These are phyloP conservation scores for Elgonia sp. DNA, from an alignment of 2,888 invertebrate genomes.

Conservation along the genomic window DNA sequence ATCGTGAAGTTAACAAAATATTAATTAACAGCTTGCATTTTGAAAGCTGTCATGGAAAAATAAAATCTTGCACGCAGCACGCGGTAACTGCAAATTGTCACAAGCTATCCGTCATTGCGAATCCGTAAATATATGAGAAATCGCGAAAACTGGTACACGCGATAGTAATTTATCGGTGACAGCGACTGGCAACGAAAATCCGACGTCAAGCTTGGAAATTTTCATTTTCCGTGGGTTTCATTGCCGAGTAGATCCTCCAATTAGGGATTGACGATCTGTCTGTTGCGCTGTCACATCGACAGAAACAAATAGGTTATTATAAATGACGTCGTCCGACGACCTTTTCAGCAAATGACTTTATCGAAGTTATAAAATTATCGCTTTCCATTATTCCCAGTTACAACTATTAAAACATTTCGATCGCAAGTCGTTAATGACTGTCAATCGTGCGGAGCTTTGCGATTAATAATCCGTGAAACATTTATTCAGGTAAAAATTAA, in stretches of 20 bases:
- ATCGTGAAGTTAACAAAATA: constrained; percentile 49
- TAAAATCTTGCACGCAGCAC: constrained; percentile 55
- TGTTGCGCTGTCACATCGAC: constrained; percentile 59
- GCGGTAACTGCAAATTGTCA: constrained; percentile 70
- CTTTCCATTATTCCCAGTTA: constrained; percentile 32
- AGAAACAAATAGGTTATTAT: constrained; percentile 70
- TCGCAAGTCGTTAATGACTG: neutral
- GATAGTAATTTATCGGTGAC: constrained; percentile 71
- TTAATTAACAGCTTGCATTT: constrained; percentile 55
- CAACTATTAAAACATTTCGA: constrained; percentile 24
- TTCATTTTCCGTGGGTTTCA: constrained; percentile 70
- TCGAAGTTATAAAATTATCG: constrained; percentile 43
- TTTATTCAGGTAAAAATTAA: constrained; percentile 4
- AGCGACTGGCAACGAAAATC: constrained; percentile 65
- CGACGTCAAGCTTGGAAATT: constrained; percentile 65
- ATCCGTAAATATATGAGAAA: constrained; percentile 71
- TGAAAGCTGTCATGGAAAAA: constrained; percentile 43
- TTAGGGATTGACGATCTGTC: constrained; percentile 69
- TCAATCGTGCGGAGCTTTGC: neutral
- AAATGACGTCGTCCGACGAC: constrained; percentile 53
- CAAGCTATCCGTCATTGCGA: constrained; percentile 68
- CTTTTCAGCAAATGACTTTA: constrained; percentile 27
- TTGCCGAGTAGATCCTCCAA: constrained; percentile 69
- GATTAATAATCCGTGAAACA: constrained; percentile 1
- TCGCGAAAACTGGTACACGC: constrained; percentile 51